Percentiles rank a stretch among this genome's conserved stretches.
These are phyloP conservation scores for Rousettus leschenaultii DNA, from an alignment of 2,113 vertebrate genomes.

Conservation along the genomic window DNA sequence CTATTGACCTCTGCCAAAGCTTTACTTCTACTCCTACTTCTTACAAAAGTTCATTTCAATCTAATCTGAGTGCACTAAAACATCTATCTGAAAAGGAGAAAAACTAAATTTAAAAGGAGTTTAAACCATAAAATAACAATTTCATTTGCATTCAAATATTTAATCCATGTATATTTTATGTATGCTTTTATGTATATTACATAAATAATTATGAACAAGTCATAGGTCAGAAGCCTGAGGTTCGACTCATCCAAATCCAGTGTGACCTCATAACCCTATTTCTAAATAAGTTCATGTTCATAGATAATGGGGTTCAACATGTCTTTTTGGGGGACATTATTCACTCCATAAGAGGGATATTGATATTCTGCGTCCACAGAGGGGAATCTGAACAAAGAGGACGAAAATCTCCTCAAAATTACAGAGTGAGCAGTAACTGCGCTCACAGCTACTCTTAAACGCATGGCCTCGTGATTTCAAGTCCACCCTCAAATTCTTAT, in stretches of 20 bases:
- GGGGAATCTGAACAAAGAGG: background rate
- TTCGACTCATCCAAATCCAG: background rate
- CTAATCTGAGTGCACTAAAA: background rate
- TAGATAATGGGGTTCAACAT: background rate
- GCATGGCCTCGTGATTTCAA: background rate
- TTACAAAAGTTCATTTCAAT: background rate
- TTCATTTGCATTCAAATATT: background rate
- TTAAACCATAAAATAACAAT: background rate
- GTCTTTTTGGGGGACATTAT: background rate
- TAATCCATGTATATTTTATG: background rate
- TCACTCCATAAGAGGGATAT: no score
- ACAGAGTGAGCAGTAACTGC: no score
- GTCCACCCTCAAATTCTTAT: background rate
- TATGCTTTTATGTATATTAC: background rate
- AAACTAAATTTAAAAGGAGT: background rate
- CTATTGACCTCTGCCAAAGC: background rate
- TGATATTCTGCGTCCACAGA: background rate
- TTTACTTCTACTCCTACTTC: background rate
- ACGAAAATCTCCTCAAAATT: background rate
- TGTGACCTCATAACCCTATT: background rate
- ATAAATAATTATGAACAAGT: background rate
- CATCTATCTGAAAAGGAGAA: background rate
- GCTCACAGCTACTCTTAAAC: background rate
- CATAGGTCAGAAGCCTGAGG: background rate
- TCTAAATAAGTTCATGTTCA: background rate